Base-by-base conservation (phyloP, 2,113 vertebrate genomes). In the Proterorhinus semilunaris region DNA sequence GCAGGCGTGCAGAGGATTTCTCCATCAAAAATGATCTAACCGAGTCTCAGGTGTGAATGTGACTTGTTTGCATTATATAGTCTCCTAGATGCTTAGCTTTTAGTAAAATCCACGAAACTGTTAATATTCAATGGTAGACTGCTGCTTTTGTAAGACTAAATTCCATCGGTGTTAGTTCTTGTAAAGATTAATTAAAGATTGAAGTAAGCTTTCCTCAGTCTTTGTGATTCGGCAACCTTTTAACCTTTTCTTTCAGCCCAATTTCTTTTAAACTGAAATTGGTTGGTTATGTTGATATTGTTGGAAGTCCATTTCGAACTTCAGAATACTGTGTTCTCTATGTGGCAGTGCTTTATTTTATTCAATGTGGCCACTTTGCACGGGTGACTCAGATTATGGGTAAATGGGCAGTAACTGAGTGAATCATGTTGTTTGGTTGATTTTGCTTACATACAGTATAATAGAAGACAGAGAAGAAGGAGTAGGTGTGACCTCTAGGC, bases 171-270 rank as follows among this genome's bases (percentile, higher is more conserved):
- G 15, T 27, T 7, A 42, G 55, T 61, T 10, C 62, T 10, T 12
- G 21, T 1, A 21, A 21, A 21, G 21, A 21, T 36, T 36, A 36
- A 36, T 36, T 36, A 36, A 36, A 36, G 27, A 36, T 36, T 36
- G 4, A 36, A 36, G 27, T 36, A 4, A 36, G 27, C 27, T 36
- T 36, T 36, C 27, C 27, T 36, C 27, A 4, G 27, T 36, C 27
- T 48, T 64, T 74, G 65, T 51, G 71, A 72, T 73, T 21, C 16
- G 57, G 65, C 10, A 63, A 78, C 50, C 59, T 46, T 6, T 0
- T 54, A 64, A 74, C 55, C 78, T 71, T 73, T 61, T 71, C 16
- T 17, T 27, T 46, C 6, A 16, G 63, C 67, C 21, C 6, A 10
- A 17, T 16, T 46, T 8, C 48, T 8, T 55, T 16, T 16, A 15